Evolutionary conservation across 2,888 invertebrate species (phyloP).

Genomic region (Strigamia maritima): DNA sequence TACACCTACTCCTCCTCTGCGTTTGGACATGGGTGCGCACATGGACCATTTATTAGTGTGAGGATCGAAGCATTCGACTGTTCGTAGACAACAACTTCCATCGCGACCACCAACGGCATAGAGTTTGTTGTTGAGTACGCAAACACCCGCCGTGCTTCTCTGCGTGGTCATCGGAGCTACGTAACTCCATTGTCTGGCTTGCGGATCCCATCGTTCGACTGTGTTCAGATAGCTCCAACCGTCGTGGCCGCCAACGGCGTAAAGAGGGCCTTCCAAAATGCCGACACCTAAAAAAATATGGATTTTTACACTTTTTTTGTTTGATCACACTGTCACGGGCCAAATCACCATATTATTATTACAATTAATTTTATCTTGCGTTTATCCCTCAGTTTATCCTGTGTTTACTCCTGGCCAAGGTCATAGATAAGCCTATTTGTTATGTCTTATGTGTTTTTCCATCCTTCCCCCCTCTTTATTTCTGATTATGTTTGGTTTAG

Average conservation of each 20-base stretch:
- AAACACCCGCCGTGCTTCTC: slow-evolving; percentile 85
- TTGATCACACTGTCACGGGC: too few relatives aligned
- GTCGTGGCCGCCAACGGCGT: slow-evolving; percentile 93
- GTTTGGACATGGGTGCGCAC: slow-evolving; percentile 80
- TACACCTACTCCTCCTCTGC: slow-evolving; percentile 85
- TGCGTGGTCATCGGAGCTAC: slow-evolving; percentile 86
- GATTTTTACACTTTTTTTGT: too few relatives aligned
- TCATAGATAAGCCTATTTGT: too few relatives aligned
- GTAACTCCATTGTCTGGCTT: slow-evolving; percentile 81
- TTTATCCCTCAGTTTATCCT: too few relatives aligned
- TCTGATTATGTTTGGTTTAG: too few relatives aligned
- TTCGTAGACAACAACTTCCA: slow-evolving; percentile 82
- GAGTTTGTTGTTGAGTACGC: slow-evolving; percentile 72
- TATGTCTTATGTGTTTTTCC: too few relatives aligned
- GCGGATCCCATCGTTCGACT: slow-evolving; percentile 89
- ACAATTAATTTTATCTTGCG: too few relatives aligned
- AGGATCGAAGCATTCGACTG: slow-evolving; percentile 82
- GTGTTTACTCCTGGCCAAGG: too few relatives aligned
- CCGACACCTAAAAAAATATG: too few relatives aligned
- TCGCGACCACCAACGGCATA: slow-evolving; percentile 92
- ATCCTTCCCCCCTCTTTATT: too few relatives aligned
- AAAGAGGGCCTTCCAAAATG: slow-evolving; percentile 74
- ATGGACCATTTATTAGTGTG: slow-evolving; percentile 76
- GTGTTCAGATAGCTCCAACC: slow-evolving; percentile 93
- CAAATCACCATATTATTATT: too few relatives aligned